A percentile compares a stretch with the other conserved stretches of the same genome.
These are phyloP conservation scores for Chironomus riparius DNA, from an alignment of 2,888 invertebrate species.

Conservation along the genomic window DNA sequence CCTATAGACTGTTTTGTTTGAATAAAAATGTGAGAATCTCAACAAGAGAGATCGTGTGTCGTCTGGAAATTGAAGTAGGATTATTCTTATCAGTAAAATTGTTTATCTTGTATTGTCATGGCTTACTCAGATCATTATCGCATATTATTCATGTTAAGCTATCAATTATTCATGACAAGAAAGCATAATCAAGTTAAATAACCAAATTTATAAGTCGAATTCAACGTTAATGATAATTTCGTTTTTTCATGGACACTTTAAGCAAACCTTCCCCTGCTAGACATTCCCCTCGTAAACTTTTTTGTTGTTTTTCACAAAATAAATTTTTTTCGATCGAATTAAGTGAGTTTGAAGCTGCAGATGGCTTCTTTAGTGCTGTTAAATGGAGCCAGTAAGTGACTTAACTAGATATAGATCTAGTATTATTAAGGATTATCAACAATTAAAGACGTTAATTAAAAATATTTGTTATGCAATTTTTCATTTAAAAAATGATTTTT, in stretches of 20 bases:
- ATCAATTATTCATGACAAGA: too few species aligned
- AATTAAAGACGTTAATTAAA: background rate
- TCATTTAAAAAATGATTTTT: background rate
- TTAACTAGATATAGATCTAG: background rate
- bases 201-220: too few species aligned
- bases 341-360: background rate
- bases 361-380: conserved; percentile 26
- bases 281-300: background rate
- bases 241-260: background rate
- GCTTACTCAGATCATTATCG: too few species aligned
- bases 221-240: too few species aligned
- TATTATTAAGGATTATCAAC: background rate
- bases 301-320: conserved; percentile 2
- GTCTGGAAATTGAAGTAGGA: too few species aligned
- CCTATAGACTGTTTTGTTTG: too few species aligned
- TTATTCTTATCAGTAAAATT: too few species aligned
- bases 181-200: too few species aligned
- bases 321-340: background rate
- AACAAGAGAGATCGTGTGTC: too few species aligned
- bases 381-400: conserved; percentile 24
- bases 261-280: background rate
- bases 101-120: too few species aligned
- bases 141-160: too few species aligned
- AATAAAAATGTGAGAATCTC: too few species aligned
- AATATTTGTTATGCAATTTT: conserved; percentile 27